Percentiles rank a stretch among this genome's conserved stretches.
Evolutionary conservation across 2,113 vertebrate species (phyloP).

Genomic region (Oryzias woworae): DNA sequence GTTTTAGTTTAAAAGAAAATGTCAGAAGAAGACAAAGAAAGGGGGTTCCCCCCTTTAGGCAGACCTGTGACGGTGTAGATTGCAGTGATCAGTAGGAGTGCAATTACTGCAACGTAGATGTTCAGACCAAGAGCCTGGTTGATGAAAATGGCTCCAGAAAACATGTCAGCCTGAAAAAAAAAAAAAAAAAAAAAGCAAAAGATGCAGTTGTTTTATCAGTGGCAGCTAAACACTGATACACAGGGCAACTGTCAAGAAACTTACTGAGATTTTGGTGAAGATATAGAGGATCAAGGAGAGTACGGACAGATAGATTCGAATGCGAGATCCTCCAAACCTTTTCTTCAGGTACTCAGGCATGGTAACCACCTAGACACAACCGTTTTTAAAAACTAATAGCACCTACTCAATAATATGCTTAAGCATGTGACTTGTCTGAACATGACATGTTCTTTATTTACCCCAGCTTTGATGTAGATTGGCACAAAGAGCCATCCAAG

Average conservation of each 20-base stretch:
- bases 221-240: not conserved
- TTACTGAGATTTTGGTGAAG: conserved; percentile 96
- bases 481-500: conserved; percentile 97
- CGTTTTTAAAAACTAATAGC: not conserved
- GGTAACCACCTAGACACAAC: conserved; percentile 85
- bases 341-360: conserved; percentile 97
- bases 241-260: conserved; percentile 40
- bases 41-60: not conserved
- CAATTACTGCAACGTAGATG: conserved; percentile 90
- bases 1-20: conserved; percentile 2
- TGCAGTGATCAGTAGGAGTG: conserved; percentile 92
- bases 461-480: conserved; percentile 94
- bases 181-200: not conserved
- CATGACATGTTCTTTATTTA: conserved; percentile 66
- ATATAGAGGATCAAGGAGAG: conserved; percentile 93
- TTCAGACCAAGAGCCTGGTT: conserved; percentile 96
- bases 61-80: conserved; percentile 91
- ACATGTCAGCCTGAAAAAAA: conserved; percentile 87
- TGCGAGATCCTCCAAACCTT: conserved; percentile 89
- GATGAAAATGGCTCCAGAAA: conserved; percentile 95
- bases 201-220: not conserved
- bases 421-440: no score
- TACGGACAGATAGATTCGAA: conserved; percentile 91
- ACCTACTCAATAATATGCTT: not conserved
- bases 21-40: not conserved